phyloP scores from a whole-genome alignment of 2,113 vertebrate genomes.

The Ammodytes marinus region DNA sequence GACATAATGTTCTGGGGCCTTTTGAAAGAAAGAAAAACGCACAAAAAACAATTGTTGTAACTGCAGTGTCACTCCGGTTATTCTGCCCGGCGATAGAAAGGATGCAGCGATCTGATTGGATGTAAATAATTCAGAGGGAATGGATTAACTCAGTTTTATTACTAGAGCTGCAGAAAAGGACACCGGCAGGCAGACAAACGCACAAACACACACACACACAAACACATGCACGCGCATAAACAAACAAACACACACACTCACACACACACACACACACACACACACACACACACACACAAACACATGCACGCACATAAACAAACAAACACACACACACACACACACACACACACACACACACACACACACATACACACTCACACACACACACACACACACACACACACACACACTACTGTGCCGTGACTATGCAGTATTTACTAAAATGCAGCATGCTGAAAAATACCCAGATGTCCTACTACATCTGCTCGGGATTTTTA shows the following conservation, averaged over 20 bases:
- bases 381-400: too few relatives aligned
- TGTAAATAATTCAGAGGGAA: slow-evolving; percentile 55
- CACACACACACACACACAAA: too few relatives aligned
- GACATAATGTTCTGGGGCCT: background rate
- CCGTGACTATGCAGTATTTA: too few relatives aligned
- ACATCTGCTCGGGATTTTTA: too few relatives aligned
- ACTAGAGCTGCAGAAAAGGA: slow-evolving; percentile 15
- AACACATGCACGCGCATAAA: too few relatives aligned
- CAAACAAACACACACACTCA: background rate
- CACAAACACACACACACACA: too few relatives aligned
- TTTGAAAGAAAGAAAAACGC: slow-evolving; percentile 25
- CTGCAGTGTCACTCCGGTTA: background rate
- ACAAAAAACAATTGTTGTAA: slow-evolving; percentile 4
- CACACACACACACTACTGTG: too few relatives aligned
- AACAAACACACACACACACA: too few relatives aligned
- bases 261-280: slow-evolving; percentile 12
- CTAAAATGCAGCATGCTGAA: too few relatives aligned
- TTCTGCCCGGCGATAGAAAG: slow-evolving; percentile 12
- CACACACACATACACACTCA: too few relatives aligned
- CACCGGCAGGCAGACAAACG: slow-evolving; percentile 7
- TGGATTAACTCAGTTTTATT: slow-evolving; percentile 39
- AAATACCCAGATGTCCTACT: too few relatives aligned
- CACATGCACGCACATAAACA: background rate
- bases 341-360: too few relatives aligned
- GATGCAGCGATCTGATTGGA: slow-evolving; percentile 45